Base-by-base conservation (phyloP, 2,113 vertebrate genomes). In the Oxyruncus cristatus region DNA sequence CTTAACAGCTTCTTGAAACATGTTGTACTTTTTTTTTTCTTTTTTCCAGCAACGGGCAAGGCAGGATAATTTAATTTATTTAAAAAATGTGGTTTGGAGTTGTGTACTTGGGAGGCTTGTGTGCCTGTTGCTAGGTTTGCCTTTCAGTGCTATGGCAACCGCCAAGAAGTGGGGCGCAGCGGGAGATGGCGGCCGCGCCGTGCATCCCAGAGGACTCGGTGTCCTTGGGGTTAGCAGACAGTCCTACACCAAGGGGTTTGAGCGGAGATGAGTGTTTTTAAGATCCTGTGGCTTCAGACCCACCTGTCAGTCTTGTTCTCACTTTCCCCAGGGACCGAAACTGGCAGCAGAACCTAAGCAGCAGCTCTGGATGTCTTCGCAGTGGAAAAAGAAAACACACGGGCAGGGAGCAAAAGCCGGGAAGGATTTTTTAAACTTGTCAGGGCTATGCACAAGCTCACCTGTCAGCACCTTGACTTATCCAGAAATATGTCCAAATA, bases 81-180 rank as follows among this genome's bases (percentile, higher is more conserved):
- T 95, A 0, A 87, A 74, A 95, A 94, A 85, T 41, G 87, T 86
- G 49, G 50, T 84, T 91, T 88, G 41, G 55, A 85, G 62, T 91
- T 95, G 47, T 92, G 74, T 78, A 76, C 82, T 96, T 35, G 74
- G 37, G 77, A 95, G 74, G 84, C 49, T 65, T 42, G 80, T 61
- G 63, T 4, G 42, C 55, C 86, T 93, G 97, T 95, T 97, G 96
- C 83, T 98, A 93, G 59, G 92, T 95, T 96, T 97, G 91, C 68
- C 71, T 94, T 95, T 96, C 80, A 97, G 22, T 86, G 72, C 92
- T 96, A 95, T 96, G 94, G 92, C 65, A 97, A 97, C 93, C 39
- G 77, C 63, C 30, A 32, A 50, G 73, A 46, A 82, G 75, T 17
- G 4, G 28, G 9, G 71, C 58, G 13, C 71, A 8, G 76, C 2